Evolutionary conservation across 1,140 invertebrate genomes (phyloP).

Genomic region (Zaprionus davidi): DNA sequence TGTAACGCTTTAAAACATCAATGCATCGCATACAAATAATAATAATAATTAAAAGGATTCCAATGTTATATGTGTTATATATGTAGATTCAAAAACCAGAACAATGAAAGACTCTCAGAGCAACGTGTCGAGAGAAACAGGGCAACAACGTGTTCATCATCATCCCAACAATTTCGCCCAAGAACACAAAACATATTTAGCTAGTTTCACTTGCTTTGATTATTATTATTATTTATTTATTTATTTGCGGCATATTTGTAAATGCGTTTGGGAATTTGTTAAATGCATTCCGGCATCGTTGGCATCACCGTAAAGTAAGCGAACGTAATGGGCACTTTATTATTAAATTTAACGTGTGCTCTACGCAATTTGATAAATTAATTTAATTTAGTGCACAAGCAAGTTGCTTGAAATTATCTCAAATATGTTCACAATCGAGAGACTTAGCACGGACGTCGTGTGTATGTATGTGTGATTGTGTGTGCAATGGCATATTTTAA

Average conservation of each 20-base stretch:
- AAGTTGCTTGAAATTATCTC: slow-evolving; percentile 24
- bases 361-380: slow-evolving; percentile 28
- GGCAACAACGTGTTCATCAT: neutral
- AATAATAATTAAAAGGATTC: too few species aligned
- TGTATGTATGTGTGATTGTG: neutral
- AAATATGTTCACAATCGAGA: neutral
- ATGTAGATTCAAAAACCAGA: neutral
- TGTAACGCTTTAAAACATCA: too few species aligned
- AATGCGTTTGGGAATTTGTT: slow-evolving; percentile 9
- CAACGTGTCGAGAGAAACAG: neutral
- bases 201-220: neutral
- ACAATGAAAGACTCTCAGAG: neutral
- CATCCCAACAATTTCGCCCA: neutral
- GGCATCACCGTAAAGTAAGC: neutral
- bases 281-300: neutral
- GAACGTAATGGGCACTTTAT: slow-evolving; percentile 9
- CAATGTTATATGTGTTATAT: neutral
- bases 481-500: slow-evolving; percentile 8
- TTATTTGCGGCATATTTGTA: neutral
- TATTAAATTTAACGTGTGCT: slow-evolving; percentile 4
- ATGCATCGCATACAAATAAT: too few species aligned
- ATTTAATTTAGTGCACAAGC: slow-evolving; percentile 35
- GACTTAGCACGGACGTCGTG: neutral
- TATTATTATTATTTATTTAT: neutral
- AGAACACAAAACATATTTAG: neutral